Percentiles rank a stretch among this genome's conserved stretches.
Conservation (phyloP, 2,888 invertebrate genomes). For the Meteorus cinctellus region DNA sequence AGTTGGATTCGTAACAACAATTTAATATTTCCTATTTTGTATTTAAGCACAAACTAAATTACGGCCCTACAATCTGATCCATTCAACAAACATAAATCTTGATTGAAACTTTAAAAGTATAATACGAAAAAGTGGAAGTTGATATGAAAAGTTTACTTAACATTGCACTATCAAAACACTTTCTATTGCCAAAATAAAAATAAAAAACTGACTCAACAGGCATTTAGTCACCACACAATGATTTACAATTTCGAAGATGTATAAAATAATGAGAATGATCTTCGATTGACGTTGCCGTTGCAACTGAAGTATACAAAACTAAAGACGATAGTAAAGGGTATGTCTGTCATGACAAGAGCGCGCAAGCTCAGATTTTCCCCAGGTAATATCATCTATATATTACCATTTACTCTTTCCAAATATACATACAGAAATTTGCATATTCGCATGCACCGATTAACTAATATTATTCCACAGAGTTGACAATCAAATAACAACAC, state of each 20-base stretch:
- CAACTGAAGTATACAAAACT: slow-evolving; percentile 48
- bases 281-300: slow-evolving; percentile 47
- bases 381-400: slow-evolving; percentile 38
- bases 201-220: too few relatives aligned
- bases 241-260: too few relatives aligned
- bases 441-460: slow-evolving; percentile 47
- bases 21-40: neutral
- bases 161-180: too few relatives aligned
- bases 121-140: neutral
- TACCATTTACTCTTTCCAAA: neutral
- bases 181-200: too few relatives aligned
- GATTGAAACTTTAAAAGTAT: neutral
- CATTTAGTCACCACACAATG: too few relatives aligned
- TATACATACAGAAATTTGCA: slow-evolving; percentile 18
- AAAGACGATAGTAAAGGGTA: slow-evolving; percentile 43
- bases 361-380: slow-evolving; percentile 53
- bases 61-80: neutral
- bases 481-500: slow-evolving; percentile 42
- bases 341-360: slow-evolving; percentile 43
- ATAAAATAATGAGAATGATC: slow-evolving; percentile 30
- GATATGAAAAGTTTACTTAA: slow-evolving; percentile 4
- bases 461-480: slow-evolving; percentile 51
- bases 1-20: too few relatives aligned
- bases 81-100: neutral
- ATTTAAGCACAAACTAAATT: neutral